Percentiles rank a stretch among this genome's conserved stretches.
phyloP scores from a whole-genome alignment of 2,888 invertebrate genomes.

The Drosophila putrida region DNA sequence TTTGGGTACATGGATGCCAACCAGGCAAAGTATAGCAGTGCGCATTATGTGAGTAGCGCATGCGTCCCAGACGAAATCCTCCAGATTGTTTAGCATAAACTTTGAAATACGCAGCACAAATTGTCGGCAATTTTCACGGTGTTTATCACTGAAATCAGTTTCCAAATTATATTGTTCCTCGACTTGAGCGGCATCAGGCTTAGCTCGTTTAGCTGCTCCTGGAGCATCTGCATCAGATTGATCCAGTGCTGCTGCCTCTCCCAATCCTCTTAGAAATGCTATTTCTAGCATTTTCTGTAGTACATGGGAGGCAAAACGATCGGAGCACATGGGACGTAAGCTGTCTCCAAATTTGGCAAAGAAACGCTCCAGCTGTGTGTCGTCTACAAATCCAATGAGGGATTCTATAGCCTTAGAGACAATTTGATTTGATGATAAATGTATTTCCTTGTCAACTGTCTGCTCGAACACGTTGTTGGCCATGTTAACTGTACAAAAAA shows the following conservation, averaged over 20 bases:
- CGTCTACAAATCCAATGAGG: conserved; percentile 89
- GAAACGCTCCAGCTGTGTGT: conserved; percentile 88
- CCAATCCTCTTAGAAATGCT: conserved; percentile 81
- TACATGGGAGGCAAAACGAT: conserved; percentile 93
- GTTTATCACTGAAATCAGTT: conserved; percentile 85
- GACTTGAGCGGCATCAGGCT: conserved; percentile 57
- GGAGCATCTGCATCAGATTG: conserved; percentile 66
- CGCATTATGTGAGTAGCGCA: conserved; percentile 92
- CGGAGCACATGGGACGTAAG: conserved; percentile 90
- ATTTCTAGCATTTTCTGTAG: conserved; percentile 88
- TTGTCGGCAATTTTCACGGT: conserved; percentile 87
- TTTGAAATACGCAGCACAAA: conserved; percentile 90
- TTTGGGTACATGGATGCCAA: conserved; percentile 88
- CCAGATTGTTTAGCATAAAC: conserved; percentile 93
- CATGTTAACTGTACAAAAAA: conserved; percentile 84
- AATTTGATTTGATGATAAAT: conserved; percentile 92
- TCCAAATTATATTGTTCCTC: conserved; percentile 82
- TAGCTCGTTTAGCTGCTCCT: conserved; percentile 70
- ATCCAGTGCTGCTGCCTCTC: conserved; percentile 55
- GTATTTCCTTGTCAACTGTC: conserved; percentile 89
- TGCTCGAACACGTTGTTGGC: conserved; percentile 92
- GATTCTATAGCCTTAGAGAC: conserved; percentile 92
- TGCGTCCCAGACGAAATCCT: conserved; percentile 92
- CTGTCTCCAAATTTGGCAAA: conserved; percentile 88
- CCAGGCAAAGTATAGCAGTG: conserved; percentile 89